A percentile compares a stretch with the other conserved stretches of the same genome.
These are phyloP conservation scores for Diorhabda sublineata DNA, from an alignment of 1,140 invertebrate species.

Conservation along the genomic window DNA sequence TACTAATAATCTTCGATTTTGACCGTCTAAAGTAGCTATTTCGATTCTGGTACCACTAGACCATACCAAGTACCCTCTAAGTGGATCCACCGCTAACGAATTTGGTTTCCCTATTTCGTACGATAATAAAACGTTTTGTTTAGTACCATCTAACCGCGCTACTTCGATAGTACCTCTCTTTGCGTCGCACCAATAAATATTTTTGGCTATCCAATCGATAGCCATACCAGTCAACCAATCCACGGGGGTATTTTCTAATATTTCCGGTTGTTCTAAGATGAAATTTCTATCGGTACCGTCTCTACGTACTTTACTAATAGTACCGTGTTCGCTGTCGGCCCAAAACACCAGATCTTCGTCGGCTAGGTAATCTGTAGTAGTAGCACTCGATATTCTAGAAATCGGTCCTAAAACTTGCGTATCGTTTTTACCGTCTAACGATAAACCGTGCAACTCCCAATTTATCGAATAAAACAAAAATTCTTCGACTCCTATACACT, in stretches of 20 bases:
- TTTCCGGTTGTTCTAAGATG: constrained; percentile 49
- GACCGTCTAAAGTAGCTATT: constrained; percentile 57
- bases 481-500: constrained; percentile 56
- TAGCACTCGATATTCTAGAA: constrained; percentile 69
- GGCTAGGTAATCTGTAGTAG: constrained; percentile 72
- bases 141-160: constrained; percentile 70
- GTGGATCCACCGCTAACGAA: constrained; percentile 62
- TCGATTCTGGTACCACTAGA: constrained; percentile 56
- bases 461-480: constrained; percentile 74
- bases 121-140: constrained; percentile 72
- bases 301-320: constrained; percentile 68
- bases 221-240: constrained; percentile 72
- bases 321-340: constrained; percentile 73
- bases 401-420: constrained; percentile 68
- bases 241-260: constrained; percentile 56
- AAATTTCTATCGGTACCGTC: constrained; percentile 68
- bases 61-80: constrained; percentile 62
- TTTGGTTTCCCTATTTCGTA: constrained; percentile 66
- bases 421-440: constrained; percentile 50
- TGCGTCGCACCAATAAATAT: constrained; percentile 89
- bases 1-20: constrained; percentile 52
- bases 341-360: constrained; percentile 70
- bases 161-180: constrained; percentile 84
- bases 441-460: constrained; percentile 70
- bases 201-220: constrained; percentile 81